Percentiles rank a stretch among this genome's conserved stretches.
phyloP scores from a whole-genome alignment of 2,888 invertebrate species.

The Meganola albula region DNA sequence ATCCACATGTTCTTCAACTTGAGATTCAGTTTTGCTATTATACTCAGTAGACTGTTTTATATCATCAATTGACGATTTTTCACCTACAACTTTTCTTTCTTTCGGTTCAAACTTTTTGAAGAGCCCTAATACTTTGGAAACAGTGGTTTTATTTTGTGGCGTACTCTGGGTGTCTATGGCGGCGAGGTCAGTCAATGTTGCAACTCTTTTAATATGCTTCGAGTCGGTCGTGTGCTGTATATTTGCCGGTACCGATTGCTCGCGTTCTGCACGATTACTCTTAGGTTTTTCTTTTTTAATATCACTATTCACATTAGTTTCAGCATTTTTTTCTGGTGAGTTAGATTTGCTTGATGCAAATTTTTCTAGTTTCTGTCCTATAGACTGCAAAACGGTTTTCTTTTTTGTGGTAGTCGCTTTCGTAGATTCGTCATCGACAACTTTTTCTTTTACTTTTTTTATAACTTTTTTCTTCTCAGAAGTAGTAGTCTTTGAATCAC shows the following conservation, averaged over 20 bases:
- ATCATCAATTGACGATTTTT: slow-evolving; percentile 43
- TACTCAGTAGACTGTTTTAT: slow-evolving; percentile 29
- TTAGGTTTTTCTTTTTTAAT: slow-evolving; percentile 53
- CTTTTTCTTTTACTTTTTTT: slow-evolving; percentile 64
- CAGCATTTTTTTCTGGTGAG: slow-evolving; percentile 67
- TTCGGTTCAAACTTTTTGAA: slow-evolving; percentile 85
- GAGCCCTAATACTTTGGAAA: slow-evolving; percentile 86
- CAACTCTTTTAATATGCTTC: slow-evolving; percentile 82
- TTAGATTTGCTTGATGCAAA: slow-evolving; percentile 74
- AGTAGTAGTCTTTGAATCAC: slow-evolving; percentile 42
- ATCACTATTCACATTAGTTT: slow-evolving; percentile 39
- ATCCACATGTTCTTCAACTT: slow-evolving; percentile 33
- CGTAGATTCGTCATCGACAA: slow-evolving; percentile 44
- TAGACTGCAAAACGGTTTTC: slow-evolving; percentile 83
- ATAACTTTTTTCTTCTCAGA: slow-evolving; percentile 67
- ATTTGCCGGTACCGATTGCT: slow-evolving; percentile 80
- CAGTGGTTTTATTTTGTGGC: slow-evolving; percentile 79
- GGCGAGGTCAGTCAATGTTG: slow-evolving; percentile 83
- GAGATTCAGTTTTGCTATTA: slow-evolving; percentile 32
- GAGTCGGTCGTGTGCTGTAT: slow-evolving; percentile 78
- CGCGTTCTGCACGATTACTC: slow-evolving; percentile 79
- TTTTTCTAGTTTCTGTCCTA: slow-evolving; percentile 87
- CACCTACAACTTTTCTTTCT: slow-evolving; percentile 54
- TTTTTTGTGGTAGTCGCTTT: slow-evolving; percentile 71
- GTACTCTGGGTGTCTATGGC: slow-evolving; percentile 53